Percentiles rank a stretch among this genome's conserved stretches.
Conservation (phyloP, 2,113 vertebrate species). For the Pangasianodon gigas region DNA sequence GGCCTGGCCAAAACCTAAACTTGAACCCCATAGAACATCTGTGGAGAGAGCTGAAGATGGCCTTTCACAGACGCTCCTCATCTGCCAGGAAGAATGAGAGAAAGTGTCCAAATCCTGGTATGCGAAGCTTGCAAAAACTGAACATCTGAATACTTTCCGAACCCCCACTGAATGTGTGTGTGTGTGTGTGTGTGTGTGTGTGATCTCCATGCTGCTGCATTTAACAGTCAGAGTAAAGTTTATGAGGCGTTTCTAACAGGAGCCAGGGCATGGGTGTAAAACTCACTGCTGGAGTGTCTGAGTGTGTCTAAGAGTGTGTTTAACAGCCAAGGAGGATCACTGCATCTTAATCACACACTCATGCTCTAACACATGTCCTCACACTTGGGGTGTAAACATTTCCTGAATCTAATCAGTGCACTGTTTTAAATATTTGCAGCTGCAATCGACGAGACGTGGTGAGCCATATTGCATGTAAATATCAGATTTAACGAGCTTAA, state of each 20-base stretch:
- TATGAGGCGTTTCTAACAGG: conserved; percentile 50
- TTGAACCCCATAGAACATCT: background rate
- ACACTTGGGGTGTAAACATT: background rate
- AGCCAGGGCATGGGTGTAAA: conserved; percentile 25
- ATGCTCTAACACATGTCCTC: background rate
- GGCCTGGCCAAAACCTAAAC: background rate
- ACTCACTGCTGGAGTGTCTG: conserved; percentile 4
- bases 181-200: background rate
- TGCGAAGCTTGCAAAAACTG: background rate
- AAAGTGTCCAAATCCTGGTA: background rate
- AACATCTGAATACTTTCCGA: background rate
- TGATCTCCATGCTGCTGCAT: conserved; percentile 12
- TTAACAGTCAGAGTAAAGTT: conserved; percentile 47
- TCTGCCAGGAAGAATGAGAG: background rate
- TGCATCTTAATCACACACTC: conserved; percentile 34
- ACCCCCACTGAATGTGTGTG: background rate
- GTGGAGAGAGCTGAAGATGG: background rate
- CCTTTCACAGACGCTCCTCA: background rate
- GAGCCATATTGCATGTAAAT: background rate
- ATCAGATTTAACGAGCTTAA: background rate
- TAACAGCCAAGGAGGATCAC: conserved; percentile 20
- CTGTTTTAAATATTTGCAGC: background rate
- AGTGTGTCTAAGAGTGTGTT: conserved; percentile 21
- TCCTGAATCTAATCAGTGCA: background rate
- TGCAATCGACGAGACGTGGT: background rate